phyloP scores from a whole-genome alignment of 2,113 vertebrate species.

The Anoura caudifer region DNA sequence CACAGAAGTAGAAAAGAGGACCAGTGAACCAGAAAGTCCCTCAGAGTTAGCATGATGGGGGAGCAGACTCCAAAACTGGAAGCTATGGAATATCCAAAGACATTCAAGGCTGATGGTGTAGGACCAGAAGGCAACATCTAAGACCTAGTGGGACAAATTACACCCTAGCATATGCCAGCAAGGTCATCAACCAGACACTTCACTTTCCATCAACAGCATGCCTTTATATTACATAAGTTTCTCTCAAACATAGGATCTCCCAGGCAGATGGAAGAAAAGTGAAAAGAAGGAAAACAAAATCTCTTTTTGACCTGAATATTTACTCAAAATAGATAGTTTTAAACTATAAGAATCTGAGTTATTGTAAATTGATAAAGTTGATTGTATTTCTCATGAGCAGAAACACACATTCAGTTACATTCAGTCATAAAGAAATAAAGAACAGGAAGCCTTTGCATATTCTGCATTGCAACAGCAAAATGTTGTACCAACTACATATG shows the following conservation, averaged over 20 bases:
- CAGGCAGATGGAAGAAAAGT: background rate
- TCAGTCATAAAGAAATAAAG: constrained; percentile 25
- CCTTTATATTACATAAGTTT: background rate
- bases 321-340: background rate
- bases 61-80: background rate
- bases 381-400: background rate
- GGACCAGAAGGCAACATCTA: background rate
- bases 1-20: background rate
- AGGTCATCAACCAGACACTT: background rate
- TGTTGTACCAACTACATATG: background rate
- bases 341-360: background rate
- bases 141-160: background rate
- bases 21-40: background rate
- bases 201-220: background rate
- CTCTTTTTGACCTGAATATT: background rate
- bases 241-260: background rate
- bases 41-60: background rate
- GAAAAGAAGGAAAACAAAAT: background rate
- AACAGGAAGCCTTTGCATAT: background rate
- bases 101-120: background rate
- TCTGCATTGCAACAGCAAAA: background rate
- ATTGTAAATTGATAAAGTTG: background rate
- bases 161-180: background rate
- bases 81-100: background rate
- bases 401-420: background rate